Evolutionary conservation across 1,140 invertebrate genomes (phyloP), one percentile per base, ranked within the genome.

Genomic region (Periplaneta americana): DNA sequence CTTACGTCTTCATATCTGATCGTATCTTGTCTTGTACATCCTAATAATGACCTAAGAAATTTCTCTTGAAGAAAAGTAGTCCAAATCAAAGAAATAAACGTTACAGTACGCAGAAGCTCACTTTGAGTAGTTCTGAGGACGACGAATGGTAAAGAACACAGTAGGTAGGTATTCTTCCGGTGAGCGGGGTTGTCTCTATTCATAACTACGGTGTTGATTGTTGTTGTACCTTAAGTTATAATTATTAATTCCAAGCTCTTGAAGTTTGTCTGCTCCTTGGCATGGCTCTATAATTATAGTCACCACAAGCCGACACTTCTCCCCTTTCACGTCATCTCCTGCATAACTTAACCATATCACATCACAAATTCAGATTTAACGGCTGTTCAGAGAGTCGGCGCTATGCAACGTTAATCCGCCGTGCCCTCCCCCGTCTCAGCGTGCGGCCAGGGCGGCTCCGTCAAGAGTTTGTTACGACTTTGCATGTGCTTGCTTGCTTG

Each of bases 281-380:
- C 48, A 28, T n/a, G 48, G 22, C n/a, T 28, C 48, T 66, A n/a
- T 66, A 66, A 66, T 66, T 28, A 66, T 66, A 66, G 48, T 66
- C 48, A 66, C 48, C n/a, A 28, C 48, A 66, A 66, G 39, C 39
- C 39, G 39, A 48, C 39, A 48, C 39, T 48, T 22, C 39, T 48
- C 48, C 48, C 48, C 48, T 66, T n/a, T 66, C 48, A 66, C n/a
- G 48, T 78, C 76, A 39, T 78, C 76, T 78, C 76, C 76, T 78
- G 76, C 76, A 78, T 78, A 78, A 78, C 76, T 78, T 78, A 78
- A 36, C 76, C 48, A n/a, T 66, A 78, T 78, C 76, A 36, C 76
- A 78, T 78, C 76, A 78, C 76, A 78, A 78, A 78, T 78, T 78
- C 76, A 78, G 76, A 78, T 78, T 78, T 78, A 78, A 78, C 76